Evolutionary conservation across 2,888 invertebrate genomes (phyloP).

Genomic region (Nebria brevicollis): DNA sequence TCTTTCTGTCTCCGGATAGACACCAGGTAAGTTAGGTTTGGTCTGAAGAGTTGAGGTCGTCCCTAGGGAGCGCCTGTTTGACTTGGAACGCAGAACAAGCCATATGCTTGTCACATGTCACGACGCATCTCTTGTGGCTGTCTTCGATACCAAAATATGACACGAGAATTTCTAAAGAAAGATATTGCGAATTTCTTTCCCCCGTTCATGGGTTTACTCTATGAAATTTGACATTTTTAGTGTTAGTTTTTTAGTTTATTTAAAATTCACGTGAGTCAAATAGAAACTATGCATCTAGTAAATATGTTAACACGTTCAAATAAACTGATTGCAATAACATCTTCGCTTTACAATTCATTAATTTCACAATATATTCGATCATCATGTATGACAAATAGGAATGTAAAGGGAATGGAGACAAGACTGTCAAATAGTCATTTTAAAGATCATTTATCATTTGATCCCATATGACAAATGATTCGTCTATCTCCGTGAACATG

Average conservation of each 20-base stretch:
- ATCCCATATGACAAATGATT: conserved; percentile 39
- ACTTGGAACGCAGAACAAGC: conserved; percentile 12
- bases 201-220: not conserved
- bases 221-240: not conserved
- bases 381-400: conserved; percentile 42
- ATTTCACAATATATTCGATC: conserved; percentile 2
- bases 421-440: conserved; percentile 41
- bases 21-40: not conserved
- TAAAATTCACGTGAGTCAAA: no score
- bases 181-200: conserved; percentile 7
- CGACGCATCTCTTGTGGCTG: conserved; percentile 13
- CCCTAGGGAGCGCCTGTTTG: conserved; percentile 4
- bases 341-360: conserved; percentile 2
- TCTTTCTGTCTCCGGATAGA: not conserved
- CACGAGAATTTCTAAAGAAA: not conserved
- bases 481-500: conserved; percentile 27
- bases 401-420: conserved; percentile 40
- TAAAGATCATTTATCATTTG: conserved; percentile 41
- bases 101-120: conserved; percentile 18
- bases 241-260: no score
- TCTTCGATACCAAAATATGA: conserved; percentile 12
- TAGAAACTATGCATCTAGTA: no score
- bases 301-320: not conserved
- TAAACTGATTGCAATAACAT: not conserved
- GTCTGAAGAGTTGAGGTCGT: not conserved